phyloP scores from a whole-genome alignment of 2,113 vertebrate genomes.

The Gnathochromis pfefferi region DNA sequence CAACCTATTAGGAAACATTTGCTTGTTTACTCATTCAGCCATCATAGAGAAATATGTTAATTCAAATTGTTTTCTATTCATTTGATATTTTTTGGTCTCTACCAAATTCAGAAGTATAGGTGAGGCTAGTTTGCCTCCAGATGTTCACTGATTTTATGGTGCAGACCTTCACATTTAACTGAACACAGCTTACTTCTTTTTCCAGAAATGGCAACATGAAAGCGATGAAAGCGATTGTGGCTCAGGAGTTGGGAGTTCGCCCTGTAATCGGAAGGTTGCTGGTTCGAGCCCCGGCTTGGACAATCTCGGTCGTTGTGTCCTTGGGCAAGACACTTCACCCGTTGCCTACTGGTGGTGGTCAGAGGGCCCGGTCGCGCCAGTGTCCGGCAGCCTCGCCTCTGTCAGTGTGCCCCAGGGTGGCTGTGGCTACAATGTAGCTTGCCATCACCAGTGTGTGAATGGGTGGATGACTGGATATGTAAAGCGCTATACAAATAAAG shows the following conservation, averaged over 20 bases:
- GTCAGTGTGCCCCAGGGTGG: background rate
- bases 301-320: fast-evolving
- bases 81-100: background rate
- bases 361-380: background rate
- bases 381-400: fast-evolving
- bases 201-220: background rate
- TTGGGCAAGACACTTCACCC: background rate
- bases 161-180: background rate
- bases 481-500: background rate
- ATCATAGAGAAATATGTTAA: background rate
- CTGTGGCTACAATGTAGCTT: background rate
- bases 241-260: background rate
- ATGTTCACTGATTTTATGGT: background rate
- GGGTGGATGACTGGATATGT: background rate
- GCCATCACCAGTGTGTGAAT: background rate
- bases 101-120: background rate
- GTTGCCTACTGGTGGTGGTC: background rate
- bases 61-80: background rate
- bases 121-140: background rate
- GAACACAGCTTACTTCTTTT: background rate
- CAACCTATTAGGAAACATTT: background rate
- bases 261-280: background rate
- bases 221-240: fast-evolving
- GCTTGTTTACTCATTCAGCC: background rate
- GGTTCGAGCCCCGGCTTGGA: fast-evolving